These are phyloP conservation scores for Idaea straminata DNA, from an alignment of 2,888 invertebrate genomes.

Conservation along the genomic window DNA sequence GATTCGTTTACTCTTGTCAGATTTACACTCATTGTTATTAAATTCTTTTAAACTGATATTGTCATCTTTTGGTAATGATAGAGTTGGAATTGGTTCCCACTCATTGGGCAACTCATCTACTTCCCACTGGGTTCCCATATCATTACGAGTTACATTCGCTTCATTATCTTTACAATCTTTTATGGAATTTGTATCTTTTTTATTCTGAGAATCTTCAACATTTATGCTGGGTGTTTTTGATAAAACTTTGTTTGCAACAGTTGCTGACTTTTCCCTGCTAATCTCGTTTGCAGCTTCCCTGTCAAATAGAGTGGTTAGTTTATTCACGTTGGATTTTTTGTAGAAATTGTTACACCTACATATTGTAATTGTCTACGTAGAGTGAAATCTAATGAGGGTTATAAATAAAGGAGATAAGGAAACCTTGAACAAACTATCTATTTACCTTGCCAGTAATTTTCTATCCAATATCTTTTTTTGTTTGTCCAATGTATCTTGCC, in stretches of 20 bases:
- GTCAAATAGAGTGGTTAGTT: constrained; percentile 20
- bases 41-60: constrained; percentile 42
- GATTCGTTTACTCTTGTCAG: constrained; percentile 48
- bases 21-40: constrained; percentile 41
- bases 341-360: background rate
- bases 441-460: constrained; percentile 66
- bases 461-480: constrained; percentile 64
- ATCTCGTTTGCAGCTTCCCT: constrained; percentile 69
- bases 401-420: background rate
- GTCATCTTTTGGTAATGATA: constrained; percentile 52
- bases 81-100: constrained; percentile 54
- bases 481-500: constrained; percentile 63
- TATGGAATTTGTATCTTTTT: constrained; percentile 17
- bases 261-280: constrained; percentile 60
- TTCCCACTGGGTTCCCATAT: constrained; percentile 70
- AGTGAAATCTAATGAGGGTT: background rate
- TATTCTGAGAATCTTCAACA: constrained; percentile 25
- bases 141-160: constrained; percentile 35
- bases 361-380: background rate
- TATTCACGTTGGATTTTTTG: background rate
- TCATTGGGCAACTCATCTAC: constrained; percentile 49
- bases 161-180: constrained; percentile 23
- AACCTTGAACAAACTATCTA: constrained; percentile 3
- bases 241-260: constrained; percentile 42
- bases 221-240: constrained; percentile 35